Base-by-base conservation (phyloP, 2,888 invertebrate genomes). In the Noctuana brunneofusca region DNA sequence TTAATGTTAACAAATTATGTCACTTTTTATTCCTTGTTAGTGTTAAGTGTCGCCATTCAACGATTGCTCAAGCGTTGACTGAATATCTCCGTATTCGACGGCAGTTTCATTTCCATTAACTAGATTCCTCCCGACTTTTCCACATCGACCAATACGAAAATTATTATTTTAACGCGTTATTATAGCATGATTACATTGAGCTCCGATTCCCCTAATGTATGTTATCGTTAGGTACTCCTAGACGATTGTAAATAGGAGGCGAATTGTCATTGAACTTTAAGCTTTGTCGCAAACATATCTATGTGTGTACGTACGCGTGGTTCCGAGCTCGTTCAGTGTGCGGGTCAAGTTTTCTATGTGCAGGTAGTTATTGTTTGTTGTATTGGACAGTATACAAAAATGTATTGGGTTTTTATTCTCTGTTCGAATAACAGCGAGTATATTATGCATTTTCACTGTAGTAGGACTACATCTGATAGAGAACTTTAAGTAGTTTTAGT, bases 251-350 rank as follows among this genome's bases (percentile, higher is more conserved):
- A 72, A 76, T 75, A 75, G 59, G 59, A 68, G 54, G 55, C 5
- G 60, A 74, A 66, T 78, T 80, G 80, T 85, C 81, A 79, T 77
- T 75, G 73, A 74, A 74, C 66, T 72, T 79, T 84, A 87, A 83
- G 88, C 88, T 88, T 81, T 87, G 86, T 89, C 88, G 89, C 89
- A 87, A 86, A 89, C 90, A 89, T 89, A 89, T 89, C 89, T 86
- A 73, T 81, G 78, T 83, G 49, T 49, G 75, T 76, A 69, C 72
- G 82, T 79, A 74, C 71, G 81, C 75, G 79, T 79, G 83, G 75
- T 75, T 82, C 80, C 79, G 82, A 79, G 68, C 71, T 75, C 71
- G 75, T 78, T 73, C 74, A 68, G 73, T 74, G 68, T 75, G 68
- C 67, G 67, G 68, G 71, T 78, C 75, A 76, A 76, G 24, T 75